phyloP scores from a whole-genome alignment of 2,888 invertebrate genomes.

The Pterostichus madidus region DNA sequence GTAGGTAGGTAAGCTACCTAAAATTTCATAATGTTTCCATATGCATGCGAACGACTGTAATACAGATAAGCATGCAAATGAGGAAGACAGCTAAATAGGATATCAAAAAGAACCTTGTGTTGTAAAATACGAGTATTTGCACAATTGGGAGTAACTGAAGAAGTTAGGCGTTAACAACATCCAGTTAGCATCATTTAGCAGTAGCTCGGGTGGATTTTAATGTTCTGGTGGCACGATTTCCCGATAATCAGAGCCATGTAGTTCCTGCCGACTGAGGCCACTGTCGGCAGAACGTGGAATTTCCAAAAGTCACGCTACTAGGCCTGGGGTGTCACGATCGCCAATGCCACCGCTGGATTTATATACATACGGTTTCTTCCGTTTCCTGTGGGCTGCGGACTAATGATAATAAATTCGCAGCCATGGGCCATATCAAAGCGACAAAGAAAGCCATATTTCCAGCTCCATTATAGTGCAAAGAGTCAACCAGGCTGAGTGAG shows the following conservation, averaged over 20 bases:
- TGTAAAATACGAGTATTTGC: background rate
- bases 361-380: conserved; percentile 61
- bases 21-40: conserved; percentile 7
- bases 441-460: conserved; percentile 46
- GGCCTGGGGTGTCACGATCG: conserved; percentile 28
- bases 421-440: conserved; percentile 40
- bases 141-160: conserved; percentile 12
- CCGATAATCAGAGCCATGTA: conserved; percentile 71
- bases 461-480: conserved; percentile 23
- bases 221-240: conserved; percentile 71
- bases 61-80: conserved; percentile 21
- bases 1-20: background rate
- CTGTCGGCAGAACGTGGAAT: conserved; percentile 55
- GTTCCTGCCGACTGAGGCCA: conserved; percentile 37
- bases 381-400: conserved; percentile 42
- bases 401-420: conserved; percentile 62
- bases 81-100: background rate
- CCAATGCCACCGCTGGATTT: conserved; percentile 48
- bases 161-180: conserved; percentile 70
- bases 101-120: background rate
- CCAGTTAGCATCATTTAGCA: conserved; percentile 69
- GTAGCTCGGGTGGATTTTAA: conserved; percentile 69
- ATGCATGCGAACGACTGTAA: conserved; percentile 3
- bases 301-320: conserved; percentile 53
- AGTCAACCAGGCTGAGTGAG: background rate